A percentile compares a stretch with the other conserved stretches of the same genome.
Conservation (phyloP, 2,888 invertebrate genomes). For the Rotaria socialis region DNA sequence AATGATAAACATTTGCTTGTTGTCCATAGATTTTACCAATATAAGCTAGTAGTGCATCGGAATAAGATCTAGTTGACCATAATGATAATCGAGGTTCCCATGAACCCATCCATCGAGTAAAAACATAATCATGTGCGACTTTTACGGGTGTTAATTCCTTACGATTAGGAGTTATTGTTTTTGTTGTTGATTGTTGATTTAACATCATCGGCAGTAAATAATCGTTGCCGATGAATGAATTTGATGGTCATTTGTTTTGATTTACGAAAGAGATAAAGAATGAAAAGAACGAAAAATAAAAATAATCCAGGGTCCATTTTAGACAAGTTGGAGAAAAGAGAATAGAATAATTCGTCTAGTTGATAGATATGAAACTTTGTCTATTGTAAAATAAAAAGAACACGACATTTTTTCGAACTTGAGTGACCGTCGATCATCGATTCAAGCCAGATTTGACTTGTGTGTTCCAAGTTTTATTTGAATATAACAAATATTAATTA, state of each 20-base stretch:
- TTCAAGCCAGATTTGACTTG: no score
- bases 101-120: not conserved
- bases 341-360: no score
- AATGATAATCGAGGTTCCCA: not conserved
- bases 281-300: not conserved
- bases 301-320: not conserved
- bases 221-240: not conserved
- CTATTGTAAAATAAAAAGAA: no score
- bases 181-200: not conserved
- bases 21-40: conserved; percentile 10
- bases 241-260: not conserved
- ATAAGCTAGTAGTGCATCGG: not conserved
- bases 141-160: not conserved
- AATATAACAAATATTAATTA: no score
- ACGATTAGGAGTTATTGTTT: not conserved
- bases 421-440: no score
- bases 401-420: no score
- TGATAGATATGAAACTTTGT: no score
- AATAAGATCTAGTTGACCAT: not conserved
- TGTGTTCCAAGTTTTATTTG: no score
- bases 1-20: conserved; percentile 10
- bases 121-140: not conserved
- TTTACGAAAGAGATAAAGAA: not conserved
- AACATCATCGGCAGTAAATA: not conserved
- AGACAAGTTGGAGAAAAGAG: not conserved